A percentile compares a stretch with the other conserved stretches of the same genome.
Evolutionary conservation across 2,888 invertebrate genomes (phyloP).

Genomic region (Cantharis flavilabris): DNA sequence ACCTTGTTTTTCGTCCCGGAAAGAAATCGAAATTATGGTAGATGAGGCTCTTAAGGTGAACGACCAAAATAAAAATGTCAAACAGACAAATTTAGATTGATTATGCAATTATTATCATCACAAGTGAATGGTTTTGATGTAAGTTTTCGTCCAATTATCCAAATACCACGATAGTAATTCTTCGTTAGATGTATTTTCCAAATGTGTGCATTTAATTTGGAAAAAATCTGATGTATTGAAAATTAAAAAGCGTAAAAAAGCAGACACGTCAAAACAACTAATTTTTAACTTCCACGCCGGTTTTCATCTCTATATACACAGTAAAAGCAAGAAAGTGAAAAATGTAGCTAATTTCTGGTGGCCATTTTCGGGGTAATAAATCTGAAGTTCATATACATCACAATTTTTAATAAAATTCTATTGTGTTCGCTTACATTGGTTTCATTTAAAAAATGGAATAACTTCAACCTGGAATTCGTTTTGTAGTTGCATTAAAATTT

Average conservation of each 20-base stretch:
- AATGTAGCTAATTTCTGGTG: constrained; percentile 17
- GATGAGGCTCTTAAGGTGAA: background rate
- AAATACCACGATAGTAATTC: background rate
- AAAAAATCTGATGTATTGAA: background rate
- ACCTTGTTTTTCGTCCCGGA: too few relatives aligned
- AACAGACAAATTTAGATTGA: background rate
- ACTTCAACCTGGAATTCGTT: background rate
- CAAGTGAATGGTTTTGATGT: background rate
- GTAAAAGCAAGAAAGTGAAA: constrained; percentile 11
- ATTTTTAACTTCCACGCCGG: constrained; percentile 7
- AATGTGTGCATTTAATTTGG: background rate
- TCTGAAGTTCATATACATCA: constrained; percentile 15
- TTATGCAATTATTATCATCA: background rate
- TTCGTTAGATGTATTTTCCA: background rate
- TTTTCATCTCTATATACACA: constrained; percentile 5
- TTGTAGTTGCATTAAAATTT: background rate
- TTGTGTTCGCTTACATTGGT: background rate
- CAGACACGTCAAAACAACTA: constrained; percentile 3
- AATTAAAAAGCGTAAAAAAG: background rate
- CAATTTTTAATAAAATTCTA: constrained; percentile 12
- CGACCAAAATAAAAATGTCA: background rate
- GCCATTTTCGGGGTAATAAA: constrained; percentile 15
- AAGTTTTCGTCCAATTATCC: background rate
- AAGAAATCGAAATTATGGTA: too few relatives aligned
- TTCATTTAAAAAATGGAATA: background rate